These are phyloP conservation scores for Python bivittatus DNA, from an alignment of 2,113 vertebrate genomes.

Conservation along the genomic window DNA sequence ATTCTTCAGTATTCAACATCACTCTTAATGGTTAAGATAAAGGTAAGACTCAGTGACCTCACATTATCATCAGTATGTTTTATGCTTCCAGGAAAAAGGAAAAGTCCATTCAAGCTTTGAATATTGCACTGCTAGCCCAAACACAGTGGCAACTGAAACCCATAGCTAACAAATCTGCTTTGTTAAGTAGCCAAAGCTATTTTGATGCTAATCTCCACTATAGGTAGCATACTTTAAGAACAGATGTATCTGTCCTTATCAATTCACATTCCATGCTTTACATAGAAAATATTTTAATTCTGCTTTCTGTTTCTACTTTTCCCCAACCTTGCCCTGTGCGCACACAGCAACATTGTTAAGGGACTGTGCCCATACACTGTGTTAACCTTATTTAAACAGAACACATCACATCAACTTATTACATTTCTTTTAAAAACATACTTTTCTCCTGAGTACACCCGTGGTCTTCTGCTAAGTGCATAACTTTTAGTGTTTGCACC, in stretches of 20 bases:
- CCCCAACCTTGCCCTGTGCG: background rate
- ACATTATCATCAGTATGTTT: background rate
- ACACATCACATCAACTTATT: background rate
- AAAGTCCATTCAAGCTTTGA: background rate
- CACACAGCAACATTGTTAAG: background rate
- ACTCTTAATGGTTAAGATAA: background rate
- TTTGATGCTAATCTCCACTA: background rate
- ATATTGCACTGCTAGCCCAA: background rate
- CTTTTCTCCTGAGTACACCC: conserved; percentile 96
- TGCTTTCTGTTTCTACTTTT: background rate
- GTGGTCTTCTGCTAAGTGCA: conserved; percentile 83
- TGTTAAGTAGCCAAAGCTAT: background rate
- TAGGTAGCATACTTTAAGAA: background rate
- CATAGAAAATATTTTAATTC: background rate
- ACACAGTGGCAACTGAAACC: background rate
- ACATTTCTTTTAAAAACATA: conserved; percentile 62
- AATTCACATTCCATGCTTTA: background rate
- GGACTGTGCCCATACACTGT: background rate
- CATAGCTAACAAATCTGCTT: background rate
- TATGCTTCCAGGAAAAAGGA: background rate
- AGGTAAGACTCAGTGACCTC: background rate
- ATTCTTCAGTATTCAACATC: background rate
- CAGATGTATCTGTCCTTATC: background rate
- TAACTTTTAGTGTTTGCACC: conserved; percentile 86
- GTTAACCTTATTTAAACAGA: background rate